phyloP scores from a whole-genome alignment of 2,888 invertebrate species.

The Tuta absoluta region DNA sequence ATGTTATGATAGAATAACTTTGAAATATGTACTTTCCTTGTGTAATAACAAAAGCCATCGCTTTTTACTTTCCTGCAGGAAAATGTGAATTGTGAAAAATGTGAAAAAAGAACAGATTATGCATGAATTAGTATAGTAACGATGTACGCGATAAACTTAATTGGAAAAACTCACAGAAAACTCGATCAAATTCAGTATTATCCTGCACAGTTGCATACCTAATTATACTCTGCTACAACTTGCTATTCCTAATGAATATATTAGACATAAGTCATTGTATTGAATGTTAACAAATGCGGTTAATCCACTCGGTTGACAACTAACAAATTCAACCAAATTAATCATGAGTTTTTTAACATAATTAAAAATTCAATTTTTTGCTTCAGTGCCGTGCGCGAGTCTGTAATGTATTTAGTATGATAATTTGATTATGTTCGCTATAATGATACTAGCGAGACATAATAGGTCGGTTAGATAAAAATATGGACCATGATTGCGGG shows the following conservation, averaged over 20 bases:
- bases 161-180: too few relatives aligned
- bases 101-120: too few relatives aligned
- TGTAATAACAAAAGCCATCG: too few relatives aligned
- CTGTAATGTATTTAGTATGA: conserved; percentile 57
- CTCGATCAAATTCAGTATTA: too few relatives aligned
- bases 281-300: conserved; percentile 5
- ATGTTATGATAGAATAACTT: too few relatives aligned
- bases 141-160: too few relatives aligned
- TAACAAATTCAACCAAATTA: conserved; percentile 21
- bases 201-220: too few relatives aligned
- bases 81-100: too few relatives aligned
- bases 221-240: neutral
- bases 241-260: conserved; percentile 9
- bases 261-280: neutral
- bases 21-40: too few relatives aligned
- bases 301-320: conserved; percentile 19
- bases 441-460: conserved; percentile 49
- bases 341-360: conserved; percentile 19
- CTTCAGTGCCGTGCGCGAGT: conserved; percentile 41
- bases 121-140: too few relatives aligned
- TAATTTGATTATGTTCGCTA: conserved; percentile 60
- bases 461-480: conserved; percentile 41
- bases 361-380: conserved; percentile 36
- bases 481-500: conserved; percentile 58
- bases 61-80: too few relatives aligned